Evolutionary conservation across 2,888 invertebrate species (phyloP).

Genomic region (Zaprionus lineosus): DNA sequence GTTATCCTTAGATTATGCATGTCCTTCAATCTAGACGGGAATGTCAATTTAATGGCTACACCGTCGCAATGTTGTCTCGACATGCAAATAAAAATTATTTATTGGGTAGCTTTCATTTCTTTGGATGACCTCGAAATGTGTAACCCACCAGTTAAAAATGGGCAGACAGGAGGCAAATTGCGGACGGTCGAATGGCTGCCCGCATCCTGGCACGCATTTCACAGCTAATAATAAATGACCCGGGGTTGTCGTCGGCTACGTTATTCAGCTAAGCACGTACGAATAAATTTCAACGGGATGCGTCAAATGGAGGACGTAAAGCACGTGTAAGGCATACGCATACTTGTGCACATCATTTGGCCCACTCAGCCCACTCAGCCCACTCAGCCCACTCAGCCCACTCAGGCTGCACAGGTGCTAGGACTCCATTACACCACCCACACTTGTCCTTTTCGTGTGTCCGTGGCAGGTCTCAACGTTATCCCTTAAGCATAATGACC

Average conservation of each 20-base stretch:
- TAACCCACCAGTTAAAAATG: slow-evolving; percentile 21
- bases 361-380: slow-evolving; percentile 7
- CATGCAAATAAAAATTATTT: slow-evolving; percentile 49
- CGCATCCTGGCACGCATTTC: slow-evolving; percentile 53
- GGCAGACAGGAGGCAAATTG: neutral
- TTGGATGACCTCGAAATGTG: slow-evolving; percentile 21
- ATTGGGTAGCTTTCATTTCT: slow-evolving; percentile 21
- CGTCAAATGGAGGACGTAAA: slow-evolving; percentile 26
- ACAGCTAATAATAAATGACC: slow-evolving; percentile 75
- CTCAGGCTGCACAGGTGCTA: slow-evolving; percentile 16
- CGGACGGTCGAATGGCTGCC: neutral
- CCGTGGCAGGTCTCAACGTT: slow-evolving; percentile 23
- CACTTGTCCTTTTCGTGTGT: slow-evolving; percentile 1
- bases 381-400: neutral
- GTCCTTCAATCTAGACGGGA: neutral
- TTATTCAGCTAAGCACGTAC: slow-evolving; percentile 63
- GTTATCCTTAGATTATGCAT: neutral
- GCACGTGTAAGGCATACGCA: slow-evolving; percentile 38
- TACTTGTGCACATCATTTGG: slow-evolving; percentile 5
- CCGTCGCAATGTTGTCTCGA: slow-evolving; percentile 2
- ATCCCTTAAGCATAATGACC: slow-evolving; percentile 69
- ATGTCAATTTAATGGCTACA: slow-evolving; percentile 5
- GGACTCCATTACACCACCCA: no score
- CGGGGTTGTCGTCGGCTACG: slow-evolving; percentile 57
- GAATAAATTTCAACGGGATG: slow-evolving; percentile 65